Evolutionary conservation across 1,140 invertebrate genomes (phyloP).

Genomic region (Drosophila burlai): DNA sequence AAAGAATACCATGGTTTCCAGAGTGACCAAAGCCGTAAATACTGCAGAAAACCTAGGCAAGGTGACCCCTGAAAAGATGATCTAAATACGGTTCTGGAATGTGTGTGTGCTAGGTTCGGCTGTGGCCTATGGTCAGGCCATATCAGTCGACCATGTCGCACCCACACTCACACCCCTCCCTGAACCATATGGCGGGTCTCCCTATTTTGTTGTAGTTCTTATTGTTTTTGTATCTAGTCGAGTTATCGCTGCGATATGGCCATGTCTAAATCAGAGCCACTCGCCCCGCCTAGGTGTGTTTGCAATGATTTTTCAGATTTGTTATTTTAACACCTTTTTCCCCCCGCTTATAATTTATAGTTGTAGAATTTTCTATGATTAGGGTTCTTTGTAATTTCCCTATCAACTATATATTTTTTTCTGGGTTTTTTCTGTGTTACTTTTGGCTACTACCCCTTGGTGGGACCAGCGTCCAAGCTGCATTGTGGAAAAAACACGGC

Average conservation of each 20-base stretch:
- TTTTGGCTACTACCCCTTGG: not conserved
- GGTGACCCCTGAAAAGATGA: conserved; percentile 1
- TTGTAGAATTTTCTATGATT: conserved; percentile 19
- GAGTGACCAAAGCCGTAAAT: not conserved
- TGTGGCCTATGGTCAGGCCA: conserved; percentile 28
- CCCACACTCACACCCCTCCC: conserved; percentile 9
- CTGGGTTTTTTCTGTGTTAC: not conserved
- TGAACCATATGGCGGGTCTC: conserved; percentile 31
- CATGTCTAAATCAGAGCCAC: conserved; percentile 67
- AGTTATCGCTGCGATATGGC: conserved; percentile 75
- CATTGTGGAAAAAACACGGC: conserved; percentile 15
- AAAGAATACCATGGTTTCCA: not conserved
- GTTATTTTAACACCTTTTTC: not conserved
- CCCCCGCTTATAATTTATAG: not conserved
- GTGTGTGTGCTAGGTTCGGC: not conserved
- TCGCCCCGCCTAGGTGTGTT: conserved; percentile 63
- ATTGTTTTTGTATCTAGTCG: conserved; percentile 48
- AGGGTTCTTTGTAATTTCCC: conserved; percentile 8
- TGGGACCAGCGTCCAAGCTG: conserved; percentile 16
- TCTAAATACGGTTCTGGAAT: not conserved
- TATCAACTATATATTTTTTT: no score
- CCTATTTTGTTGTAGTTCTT: conserved; percentile 4
- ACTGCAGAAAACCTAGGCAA: not conserved
- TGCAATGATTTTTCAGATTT: conserved; percentile 71
- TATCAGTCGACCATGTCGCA: conserved; percentile 36